These are phyloP conservation scores for Stigmatopora argus DNA, from an alignment of 2,113 vertebrate genomes.

Conservation along the genomic window DNA sequence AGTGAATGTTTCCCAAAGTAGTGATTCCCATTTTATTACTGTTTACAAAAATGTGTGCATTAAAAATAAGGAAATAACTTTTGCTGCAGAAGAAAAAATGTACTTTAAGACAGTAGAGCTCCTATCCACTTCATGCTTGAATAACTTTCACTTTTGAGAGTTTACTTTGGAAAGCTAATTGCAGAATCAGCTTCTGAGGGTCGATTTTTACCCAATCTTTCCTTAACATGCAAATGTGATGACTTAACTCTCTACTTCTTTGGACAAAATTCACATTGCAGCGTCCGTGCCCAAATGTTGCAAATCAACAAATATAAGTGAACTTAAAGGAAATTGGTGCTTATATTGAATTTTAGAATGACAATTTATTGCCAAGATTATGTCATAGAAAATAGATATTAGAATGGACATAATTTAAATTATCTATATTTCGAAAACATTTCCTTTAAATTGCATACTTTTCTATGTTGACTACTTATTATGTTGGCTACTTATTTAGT, in stretches of 20 bases:
- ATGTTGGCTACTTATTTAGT: no score
- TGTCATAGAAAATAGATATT: no score
- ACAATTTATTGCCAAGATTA: no score
- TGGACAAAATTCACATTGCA: not conserved
- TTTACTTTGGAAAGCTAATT: conserved; percentile 2
- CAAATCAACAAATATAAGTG: no score
- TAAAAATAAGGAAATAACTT: not conserved
- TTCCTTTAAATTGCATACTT: no score
- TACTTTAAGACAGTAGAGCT: not conserved
- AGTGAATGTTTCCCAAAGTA: conserved; percentile 2
- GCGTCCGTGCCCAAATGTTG: not conserved
- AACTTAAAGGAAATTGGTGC: not conserved
- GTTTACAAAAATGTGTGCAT: conserved; percentile 2
- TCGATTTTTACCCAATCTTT: conserved; percentile 4
- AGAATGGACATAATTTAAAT: no score
- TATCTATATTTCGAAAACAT: no score
- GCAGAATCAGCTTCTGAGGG: not conserved
- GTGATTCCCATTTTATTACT: not conserved
- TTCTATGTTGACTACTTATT: no score
- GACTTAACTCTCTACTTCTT: not conserved
- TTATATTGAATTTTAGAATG: not conserved
- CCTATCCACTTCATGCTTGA: not conserved
- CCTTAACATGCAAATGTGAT: not conserved
- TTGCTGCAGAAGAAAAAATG: not conserved
- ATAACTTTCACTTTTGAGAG: conserved; percentile 10